phyloP scores from a whole-genome alignment of 2,113 vertebrate species.

The Sprattus sprattus region DNA sequence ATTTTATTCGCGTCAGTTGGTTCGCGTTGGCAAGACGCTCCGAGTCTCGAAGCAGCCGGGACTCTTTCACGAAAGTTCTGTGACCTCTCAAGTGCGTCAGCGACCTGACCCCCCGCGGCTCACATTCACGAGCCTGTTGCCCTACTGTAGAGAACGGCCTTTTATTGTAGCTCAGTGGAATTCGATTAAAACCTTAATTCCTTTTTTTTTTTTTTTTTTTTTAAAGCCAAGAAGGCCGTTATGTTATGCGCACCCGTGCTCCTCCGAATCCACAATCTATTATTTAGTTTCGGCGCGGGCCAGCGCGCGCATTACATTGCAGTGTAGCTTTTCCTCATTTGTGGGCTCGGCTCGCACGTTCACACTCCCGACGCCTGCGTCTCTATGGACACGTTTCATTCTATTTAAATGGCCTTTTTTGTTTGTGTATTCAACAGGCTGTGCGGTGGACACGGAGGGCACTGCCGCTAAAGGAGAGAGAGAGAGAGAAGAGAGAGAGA shows the following conservation, averaged over 20 bases:
- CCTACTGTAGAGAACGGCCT: background rate
- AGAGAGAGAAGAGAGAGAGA: no score
- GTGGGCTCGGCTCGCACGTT: background rate
- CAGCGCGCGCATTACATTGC: constrained; percentile 12
- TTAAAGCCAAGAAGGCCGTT: background rate
- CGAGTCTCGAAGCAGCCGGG: background rate
- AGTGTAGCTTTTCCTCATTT: background rate
- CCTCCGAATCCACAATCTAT: constrained; percentile 5
- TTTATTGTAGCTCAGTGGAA: constrained; percentile 12
- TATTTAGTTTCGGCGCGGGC: constrained; percentile 4
- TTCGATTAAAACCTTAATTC: background rate
- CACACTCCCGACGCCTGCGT: background rate
- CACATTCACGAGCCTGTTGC: background rate
- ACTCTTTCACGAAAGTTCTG: constrained; percentile 46
- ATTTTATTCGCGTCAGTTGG: background rate
- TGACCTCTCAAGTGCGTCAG: constrained; percentile 33
- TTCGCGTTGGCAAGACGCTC: background rate
- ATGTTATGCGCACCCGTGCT: background rate
- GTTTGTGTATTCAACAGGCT: constrained; percentile 41
- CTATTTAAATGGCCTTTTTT: constrained; percentile 24
- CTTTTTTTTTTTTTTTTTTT: background rate
- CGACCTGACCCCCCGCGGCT: background rate
- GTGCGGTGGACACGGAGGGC: background rate
- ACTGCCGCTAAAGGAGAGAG: background rate
- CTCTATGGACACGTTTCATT: constrained; percentile 6